Evolutionary conservation across 1,140 invertebrate genomes (phyloP), one percentile per base, ranked within the genome.

Genomic region (Centruroides sculpturatus): DNA sequence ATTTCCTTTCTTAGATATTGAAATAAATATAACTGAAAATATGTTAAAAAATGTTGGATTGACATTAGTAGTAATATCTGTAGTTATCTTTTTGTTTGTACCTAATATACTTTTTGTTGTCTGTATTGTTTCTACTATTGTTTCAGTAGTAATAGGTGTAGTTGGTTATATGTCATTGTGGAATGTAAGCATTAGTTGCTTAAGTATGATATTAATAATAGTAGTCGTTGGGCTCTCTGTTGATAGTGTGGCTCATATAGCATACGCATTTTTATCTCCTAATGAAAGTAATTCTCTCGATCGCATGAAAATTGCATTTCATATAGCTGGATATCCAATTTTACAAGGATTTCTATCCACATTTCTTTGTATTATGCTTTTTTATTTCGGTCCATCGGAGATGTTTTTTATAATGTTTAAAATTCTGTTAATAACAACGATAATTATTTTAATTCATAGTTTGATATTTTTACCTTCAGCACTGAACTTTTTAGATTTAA

Each of bases 181-280:
- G 92, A 83, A 85, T 65, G 89, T 98, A 0, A 93, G 90, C 69
- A 76, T 98, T 47, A 93, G 96, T 72, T 92, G 92, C 7, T 94
- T 98, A 68, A 96, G 92, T 0, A 98, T 97, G 92, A 96, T 98
- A 47, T 96, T 97, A 69, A 78, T 98, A 3, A 96, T 98, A 56
- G 96, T 98, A 91, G 95, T 92, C 69, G 94, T 97, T 50, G 94
- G 94, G 52, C 97, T 97, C 75, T 94, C 90, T 5, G 92, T 98
- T 0, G 93, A 98, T 70, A 98, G 95, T 71, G 92, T 91, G 0
- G 93, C 92, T 5, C 93, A 98, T 69, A 95, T 97, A 53, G 94
- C 91, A 66, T 96, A 97, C 70, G 90, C 90, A 0, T 97, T 92
- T 72, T 92, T 97, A 84, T 85, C 89, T 34, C 91, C 88, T 0